phyloP scores from a whole-genome alignment of 1,140 invertebrate species.

The Prorops nasuta region DNA sequence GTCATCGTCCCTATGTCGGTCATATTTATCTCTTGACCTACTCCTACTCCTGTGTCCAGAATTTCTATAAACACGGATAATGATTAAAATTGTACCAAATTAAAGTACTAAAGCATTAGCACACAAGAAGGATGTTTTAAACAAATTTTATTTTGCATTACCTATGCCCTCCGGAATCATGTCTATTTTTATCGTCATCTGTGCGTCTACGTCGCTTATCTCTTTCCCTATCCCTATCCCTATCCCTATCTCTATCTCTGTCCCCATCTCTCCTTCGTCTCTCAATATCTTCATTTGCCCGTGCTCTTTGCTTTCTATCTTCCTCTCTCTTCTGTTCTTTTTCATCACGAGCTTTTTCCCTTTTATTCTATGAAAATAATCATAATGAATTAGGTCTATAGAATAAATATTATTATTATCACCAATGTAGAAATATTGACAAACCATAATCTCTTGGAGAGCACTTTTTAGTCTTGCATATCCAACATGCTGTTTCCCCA shows the following conservation, averaged over 20 bases:
- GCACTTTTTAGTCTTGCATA: conserved; percentile 72
- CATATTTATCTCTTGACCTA: conserved; percentile 49
- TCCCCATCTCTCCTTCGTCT: conserved; percentile 42
- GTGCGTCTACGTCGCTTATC: conserved; percentile 50
- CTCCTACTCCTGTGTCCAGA: conserved; percentile 48
- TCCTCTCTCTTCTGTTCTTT: conserved; percentile 66
- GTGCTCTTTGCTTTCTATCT: conserved; percentile 58
- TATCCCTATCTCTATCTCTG: conserved; percentile 42
- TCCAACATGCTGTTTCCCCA: conserved; percentile 97
- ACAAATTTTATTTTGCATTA: conserved; percentile 11
- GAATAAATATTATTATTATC: background rate
- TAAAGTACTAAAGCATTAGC: too few species aligned
- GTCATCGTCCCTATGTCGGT: conserved; percentile 50
- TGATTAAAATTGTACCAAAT: too few species aligned
- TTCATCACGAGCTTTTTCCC: conserved; percentile 67
- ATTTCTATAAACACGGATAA: too few species aligned
- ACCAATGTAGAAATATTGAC: background rate
- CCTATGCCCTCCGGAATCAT: conserved; percentile 42
- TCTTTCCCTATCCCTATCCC: conserved; percentile 42
- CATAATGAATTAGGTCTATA: conserved; percentile 7
- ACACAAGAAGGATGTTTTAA: background rate
- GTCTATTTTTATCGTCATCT: conserved; percentile 48
- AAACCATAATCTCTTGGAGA: conserved; percentile 63
- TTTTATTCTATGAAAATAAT: conserved; percentile 47
- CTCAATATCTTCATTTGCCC: conserved; percentile 54